Conservation (phyloP, 1,140 invertebrate species). For the Muscidifurax raptorellus region DNA sequence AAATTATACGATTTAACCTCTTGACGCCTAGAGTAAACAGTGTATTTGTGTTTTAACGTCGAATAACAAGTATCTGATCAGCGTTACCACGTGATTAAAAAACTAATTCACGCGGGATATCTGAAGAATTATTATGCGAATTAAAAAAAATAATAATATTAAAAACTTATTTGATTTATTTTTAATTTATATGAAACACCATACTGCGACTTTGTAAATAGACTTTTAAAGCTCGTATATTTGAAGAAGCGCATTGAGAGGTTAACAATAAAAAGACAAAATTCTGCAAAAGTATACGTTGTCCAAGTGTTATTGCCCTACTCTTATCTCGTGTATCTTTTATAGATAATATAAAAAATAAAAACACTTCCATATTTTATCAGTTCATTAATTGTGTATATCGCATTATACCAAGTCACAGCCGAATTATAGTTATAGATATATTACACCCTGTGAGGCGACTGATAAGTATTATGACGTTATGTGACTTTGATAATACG, state of each 20-base stretch:
- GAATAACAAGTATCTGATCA: background rate
- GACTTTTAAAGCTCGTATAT: conserved; percentile 29
- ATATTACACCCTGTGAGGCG: conserved; percentile 11
- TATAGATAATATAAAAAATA: conserved; percentile 17
- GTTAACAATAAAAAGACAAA: conserved; percentile 46
- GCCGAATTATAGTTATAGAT: conserved; percentile 32
- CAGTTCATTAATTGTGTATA: conserved; percentile 28
- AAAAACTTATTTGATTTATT: conserved; percentile 3
- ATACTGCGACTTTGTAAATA: conserved; percentile 48
- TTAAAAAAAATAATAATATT: conserved; percentile 1
- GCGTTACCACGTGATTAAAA: background rate
- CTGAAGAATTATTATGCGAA: background rate
- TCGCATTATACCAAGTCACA: conserved; percentile 32
- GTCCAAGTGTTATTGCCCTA: conserved; percentile 45
- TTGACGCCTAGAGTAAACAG: conserved; percentile 25
- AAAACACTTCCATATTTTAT: conserved; percentile 42
- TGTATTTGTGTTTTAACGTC: conserved; percentile 33
- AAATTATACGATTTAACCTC: conserved; percentile 47
- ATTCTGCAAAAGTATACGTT: conserved; percentile 38
- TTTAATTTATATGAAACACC: conserved; percentile 41
- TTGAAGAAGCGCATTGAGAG: conserved; percentile 37
- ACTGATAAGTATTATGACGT: conserved; percentile 47
- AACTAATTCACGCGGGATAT: background rate
- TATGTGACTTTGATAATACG: conserved; percentile 41
- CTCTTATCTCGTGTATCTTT: conserved; percentile 14